Evolutionary conservation across 2,113 vertebrate species (phyloP).

Genomic region (Illadopsis cleaveri): DNA sequence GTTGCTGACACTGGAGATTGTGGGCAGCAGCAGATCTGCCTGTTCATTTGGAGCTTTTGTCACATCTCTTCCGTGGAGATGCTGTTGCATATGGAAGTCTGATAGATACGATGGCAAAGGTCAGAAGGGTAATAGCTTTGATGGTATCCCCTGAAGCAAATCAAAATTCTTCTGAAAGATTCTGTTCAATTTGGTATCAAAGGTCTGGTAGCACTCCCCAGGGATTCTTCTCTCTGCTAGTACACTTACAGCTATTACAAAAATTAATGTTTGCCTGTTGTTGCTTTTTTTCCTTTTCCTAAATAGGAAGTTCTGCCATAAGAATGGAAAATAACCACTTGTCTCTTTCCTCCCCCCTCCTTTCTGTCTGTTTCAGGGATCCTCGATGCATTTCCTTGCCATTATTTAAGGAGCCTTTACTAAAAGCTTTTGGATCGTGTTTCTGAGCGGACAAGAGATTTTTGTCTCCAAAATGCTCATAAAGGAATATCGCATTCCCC

Average conservation of each 20-base stretch:
- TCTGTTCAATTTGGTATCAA: neutral
- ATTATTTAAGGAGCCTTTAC: constrained; percentile 66
- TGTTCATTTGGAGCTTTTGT: neutral
- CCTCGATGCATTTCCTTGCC: constrained; percentile 66
- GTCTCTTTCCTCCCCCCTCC: neutral
- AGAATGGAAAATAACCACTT: constrained; percentile 45
- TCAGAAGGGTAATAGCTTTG: neutral
- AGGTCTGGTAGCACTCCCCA: neutral
- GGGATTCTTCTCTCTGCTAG: neutral
- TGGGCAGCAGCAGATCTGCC: neutral
- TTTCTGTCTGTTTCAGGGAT: constrained; percentile 64
- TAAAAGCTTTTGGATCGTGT: constrained; percentile 60
- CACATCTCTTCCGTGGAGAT: neutral
- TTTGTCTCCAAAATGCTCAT: constrained; percentile 89
- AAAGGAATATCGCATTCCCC: constrained; percentile 96
- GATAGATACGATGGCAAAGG: neutral
- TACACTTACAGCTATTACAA: neutral
- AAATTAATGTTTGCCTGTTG: constrained; percentile 13
- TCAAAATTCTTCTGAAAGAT: neutral
- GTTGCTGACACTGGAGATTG: neutral
- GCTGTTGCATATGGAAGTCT: neutral
- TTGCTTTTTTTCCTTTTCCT: neutral
- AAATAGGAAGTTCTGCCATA: neutral
- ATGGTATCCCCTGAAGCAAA: neutral
- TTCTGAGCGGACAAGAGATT: constrained; percentile 56